Evolutionary conservation across 1,140 invertebrate species (phyloP), one percentile per base, ranked within the genome.

Genomic region (Dinothrombium tinctorium): DNA sequence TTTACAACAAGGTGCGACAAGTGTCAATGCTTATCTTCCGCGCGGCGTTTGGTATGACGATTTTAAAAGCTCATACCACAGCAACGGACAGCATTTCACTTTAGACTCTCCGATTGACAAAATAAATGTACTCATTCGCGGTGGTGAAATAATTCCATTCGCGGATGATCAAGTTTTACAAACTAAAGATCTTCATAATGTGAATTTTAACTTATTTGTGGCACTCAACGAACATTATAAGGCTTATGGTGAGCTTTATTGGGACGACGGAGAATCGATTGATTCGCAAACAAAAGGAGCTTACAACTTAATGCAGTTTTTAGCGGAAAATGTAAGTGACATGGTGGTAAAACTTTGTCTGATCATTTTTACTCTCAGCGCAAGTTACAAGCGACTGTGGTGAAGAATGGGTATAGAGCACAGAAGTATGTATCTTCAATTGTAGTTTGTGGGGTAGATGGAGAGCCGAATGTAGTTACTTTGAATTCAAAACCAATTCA

Each of bases 241-340:
- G 37, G 74, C 74, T 3, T 44, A 25, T 22, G 76, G 76, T 29
- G 59, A 70, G 50, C 57, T 80, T 0, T 78, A 69, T 54, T 77
- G 73, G 73, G 76, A 81, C 54, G 74, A 78, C 50, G 76, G 75
- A 2, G 72, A 76, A 36, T 36, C 33, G 7, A 7, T 36, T 5
- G 33, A 36, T 4, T n/a, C n/a, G n/a, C n/a, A n/a, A n/a, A n/a
- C n/a, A n/a, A n/a, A n/a, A n/a, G n/a, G n/a, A n/a, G n/a, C n/a
- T n/a, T n/a, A n/a, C n/a, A n/a, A n/a, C n/a, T n/a, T n/a, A n/a
- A n/a, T n/a, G n/a, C n/a, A n/a, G n/a, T n/a, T n/a, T n/a, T n/a
- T n/a, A n/a, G n/a, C n/a, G n/a, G n/a, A n/a, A n/a, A n/a, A n/a
- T n/a, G n/a, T n/a, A n/a, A n/a, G n/a, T n/a, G n/a, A n/a, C n/a